These are phyloP conservation scores for Nomada fucata DNA, from an alignment of 2,888 invertebrate genomes.

Conservation along the genomic window DNA sequence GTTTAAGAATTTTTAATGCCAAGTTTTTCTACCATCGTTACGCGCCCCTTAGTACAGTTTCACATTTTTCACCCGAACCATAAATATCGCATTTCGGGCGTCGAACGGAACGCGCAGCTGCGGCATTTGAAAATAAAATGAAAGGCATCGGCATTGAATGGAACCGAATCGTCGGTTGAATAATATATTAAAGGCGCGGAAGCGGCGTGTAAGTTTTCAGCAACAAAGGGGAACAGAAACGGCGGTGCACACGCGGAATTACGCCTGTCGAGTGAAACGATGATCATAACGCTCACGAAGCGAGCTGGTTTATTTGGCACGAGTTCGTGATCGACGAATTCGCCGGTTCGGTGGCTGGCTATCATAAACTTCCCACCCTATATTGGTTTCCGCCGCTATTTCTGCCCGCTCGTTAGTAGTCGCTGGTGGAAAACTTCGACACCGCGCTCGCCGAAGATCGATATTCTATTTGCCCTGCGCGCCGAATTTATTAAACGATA, in stretches of 20 bases:
- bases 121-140: not conserved
- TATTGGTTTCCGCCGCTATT: slow-evolving; percentile 35
- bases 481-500: slow-evolving; percentile 35
- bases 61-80: not conserved
- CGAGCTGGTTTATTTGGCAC: slow-evolving; percentile 26
- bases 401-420: slow-evolving; percentile 31
- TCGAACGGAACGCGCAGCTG: not conserved
- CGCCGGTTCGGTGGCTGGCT: slow-evolving; percentile 23
- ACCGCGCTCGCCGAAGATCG: slow-evolving; percentile 16
- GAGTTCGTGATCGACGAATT: slow-evolving; percentile 43
- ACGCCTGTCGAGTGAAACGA: slow-evolving; percentile 27
- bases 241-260: not conserved
- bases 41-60: not conserved
- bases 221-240: slow-evolving; percentile 2
- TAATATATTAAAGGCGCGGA: slow-evolving; percentile 1
- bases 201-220: slow-evolving; percentile 19
- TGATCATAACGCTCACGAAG: slow-evolving; percentile 34
- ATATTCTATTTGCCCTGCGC: slow-evolving; percentile 22
- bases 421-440: slow-evolving; percentile 27
- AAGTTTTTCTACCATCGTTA: too few species aligned
- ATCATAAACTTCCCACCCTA: slow-evolving; percentile 38
- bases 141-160: not conserved
- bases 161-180: slow-evolving; percentile 19
- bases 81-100: not conserved
- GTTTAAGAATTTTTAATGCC: too few species aligned